These are phyloP conservation scores for Helobdella robusta DNA, from an alignment of 2,888 invertebrate genomes.

Conservation along the genomic window DNA sequence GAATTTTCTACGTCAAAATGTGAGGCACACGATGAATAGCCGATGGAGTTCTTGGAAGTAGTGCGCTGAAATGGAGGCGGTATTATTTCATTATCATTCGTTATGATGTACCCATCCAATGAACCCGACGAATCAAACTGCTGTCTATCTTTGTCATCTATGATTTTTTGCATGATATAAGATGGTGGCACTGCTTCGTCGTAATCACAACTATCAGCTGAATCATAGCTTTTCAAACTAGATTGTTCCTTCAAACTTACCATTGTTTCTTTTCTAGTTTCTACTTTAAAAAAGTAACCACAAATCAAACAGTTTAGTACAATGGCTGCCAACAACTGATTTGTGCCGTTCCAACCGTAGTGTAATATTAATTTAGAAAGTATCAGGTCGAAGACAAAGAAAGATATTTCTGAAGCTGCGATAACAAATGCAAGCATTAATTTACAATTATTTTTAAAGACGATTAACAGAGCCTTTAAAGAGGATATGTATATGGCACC, in stretches of 20 bases:
- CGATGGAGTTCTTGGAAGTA: too few species aligned
- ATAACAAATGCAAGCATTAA: background rate
- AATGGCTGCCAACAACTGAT: conserved; percentile 10
- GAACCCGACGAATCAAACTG: background rate
- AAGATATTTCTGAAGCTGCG: background rate
- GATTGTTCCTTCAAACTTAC: too few species aligned
- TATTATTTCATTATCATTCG: too few species aligned
- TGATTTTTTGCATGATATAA: conserved; percentile 3
- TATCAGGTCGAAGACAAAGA: background rate
- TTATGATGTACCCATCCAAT: conserved; percentile 19
- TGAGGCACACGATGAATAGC: too few species aligned
- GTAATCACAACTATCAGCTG: too few species aligned
- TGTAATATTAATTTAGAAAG: background rate
- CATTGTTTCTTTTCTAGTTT: background rate
- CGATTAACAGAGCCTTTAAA: background rate
- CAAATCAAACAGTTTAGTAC: conserved; percentile 17
- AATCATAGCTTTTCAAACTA: too few species aligned
- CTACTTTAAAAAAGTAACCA: background rate
- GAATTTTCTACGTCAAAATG: too few species aligned
- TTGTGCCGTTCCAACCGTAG: conserved; percentile 14
- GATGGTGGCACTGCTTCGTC: background rate
- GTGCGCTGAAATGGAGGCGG: too few species aligned
- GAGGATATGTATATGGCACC: conserved; percentile 9
- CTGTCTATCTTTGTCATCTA: background rate
- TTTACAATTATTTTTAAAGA: background rate